phyloP scores from a whole-genome alignment of 2,113 vertebrate genomes.

The Oreotrochilus melanogaster region DNA sequence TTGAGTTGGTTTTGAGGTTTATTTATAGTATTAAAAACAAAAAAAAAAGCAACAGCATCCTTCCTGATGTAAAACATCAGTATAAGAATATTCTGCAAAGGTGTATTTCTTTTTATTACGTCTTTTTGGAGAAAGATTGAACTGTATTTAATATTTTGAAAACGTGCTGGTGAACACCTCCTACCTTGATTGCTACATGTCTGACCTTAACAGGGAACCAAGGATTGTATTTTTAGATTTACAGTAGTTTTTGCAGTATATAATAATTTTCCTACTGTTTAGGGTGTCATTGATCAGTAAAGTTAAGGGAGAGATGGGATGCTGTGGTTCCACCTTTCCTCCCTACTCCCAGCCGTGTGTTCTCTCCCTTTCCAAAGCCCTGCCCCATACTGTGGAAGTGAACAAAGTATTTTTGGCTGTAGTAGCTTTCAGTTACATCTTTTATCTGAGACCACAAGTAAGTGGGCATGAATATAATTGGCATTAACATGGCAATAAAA shows the following conservation, averaged over 20 bases:
- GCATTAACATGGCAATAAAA: background rate
- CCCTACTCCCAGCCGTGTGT: no score
- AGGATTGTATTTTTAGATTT: background rate
- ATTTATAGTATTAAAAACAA: background rate
- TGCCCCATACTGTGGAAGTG: no score
- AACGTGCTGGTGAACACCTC: background rate
- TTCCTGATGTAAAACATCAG: background rate
- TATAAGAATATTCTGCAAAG: background rate
- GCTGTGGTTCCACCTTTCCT: background rate
- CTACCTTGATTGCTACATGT: background rate
- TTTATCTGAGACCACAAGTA: background rate
- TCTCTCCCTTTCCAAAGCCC: background rate
- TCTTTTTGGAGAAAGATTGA: background rate
- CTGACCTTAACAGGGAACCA: background rate
- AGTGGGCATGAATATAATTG: background rate
- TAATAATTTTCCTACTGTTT: background rate
- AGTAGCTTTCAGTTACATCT: background rate
- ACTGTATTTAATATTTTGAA: background rate
- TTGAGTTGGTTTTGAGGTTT: background rate
- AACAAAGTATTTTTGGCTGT: background rate
- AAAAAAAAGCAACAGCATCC: background rate
- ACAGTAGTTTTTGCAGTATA: background rate
- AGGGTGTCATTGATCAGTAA: background rate
- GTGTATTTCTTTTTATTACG: background rate
- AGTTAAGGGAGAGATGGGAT: background rate